These are phyloP conservation scores for Hydropsyche tenuis DNA, from an alignment of 1,140 invertebrate genomes.

Conservation along the genomic window DNA sequence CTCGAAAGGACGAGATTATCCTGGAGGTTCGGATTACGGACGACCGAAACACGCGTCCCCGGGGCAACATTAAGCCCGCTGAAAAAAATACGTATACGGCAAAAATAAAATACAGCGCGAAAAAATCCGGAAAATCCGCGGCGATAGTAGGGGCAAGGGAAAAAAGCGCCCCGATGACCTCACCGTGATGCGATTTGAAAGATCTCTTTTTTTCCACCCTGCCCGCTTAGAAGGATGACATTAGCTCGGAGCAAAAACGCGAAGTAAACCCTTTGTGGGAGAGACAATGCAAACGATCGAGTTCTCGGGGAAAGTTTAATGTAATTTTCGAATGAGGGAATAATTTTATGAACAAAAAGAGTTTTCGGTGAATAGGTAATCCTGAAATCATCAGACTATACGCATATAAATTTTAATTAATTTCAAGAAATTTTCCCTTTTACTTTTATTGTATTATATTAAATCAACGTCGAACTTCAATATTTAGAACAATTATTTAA, in stretches of 20 bases:
- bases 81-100: constrained; percentile 2
- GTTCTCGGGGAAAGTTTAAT: too few species aligned
- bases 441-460: too few species aligned
- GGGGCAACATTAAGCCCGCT: constrained; percentile 2
- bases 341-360: too few species aligned
- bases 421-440: too few species aligned
- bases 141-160: background rate
- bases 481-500: too few species aligned
- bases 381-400: too few species aligned
- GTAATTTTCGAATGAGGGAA: too few species aligned
- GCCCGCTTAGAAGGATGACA: background rate
- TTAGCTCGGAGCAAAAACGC: background rate
- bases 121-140: too few species aligned
- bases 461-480: too few species aligned
- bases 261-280: constrained; percentile 8
- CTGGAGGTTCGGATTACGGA: background rate
- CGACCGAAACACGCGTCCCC: constrained; percentile 22
- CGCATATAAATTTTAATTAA: too few species aligned
- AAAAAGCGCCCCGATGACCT: constrained; percentile 1
- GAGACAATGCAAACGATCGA: background rate
- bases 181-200: constrained; percentile 19
- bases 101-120: background rate
- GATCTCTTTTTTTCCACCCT: background rate
- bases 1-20: constrained; percentile 11
- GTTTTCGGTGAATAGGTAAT: too few species aligned